A percentile compares a stretch with the other conserved stretches of the same genome.
phyloP scores from a whole-genome alignment of 2,113 vertebrate species.

The Aphyosemion australe region DNA sequence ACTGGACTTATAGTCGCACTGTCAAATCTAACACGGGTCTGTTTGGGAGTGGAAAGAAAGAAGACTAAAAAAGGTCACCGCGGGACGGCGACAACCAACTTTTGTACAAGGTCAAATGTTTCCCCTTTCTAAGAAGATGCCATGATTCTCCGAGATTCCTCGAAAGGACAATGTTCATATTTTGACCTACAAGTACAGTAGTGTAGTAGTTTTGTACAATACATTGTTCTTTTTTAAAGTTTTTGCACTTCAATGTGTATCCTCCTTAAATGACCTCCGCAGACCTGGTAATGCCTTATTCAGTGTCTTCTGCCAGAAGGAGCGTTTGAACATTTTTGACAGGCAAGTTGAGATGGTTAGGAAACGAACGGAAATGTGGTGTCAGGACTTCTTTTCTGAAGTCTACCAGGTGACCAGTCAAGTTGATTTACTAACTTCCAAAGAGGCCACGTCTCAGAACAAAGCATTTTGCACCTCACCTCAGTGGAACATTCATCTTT shows the following conservation, averaged over 20 bases:
- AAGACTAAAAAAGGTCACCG: conserved; percentile 65
- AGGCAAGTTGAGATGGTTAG: conserved; percentile 40
- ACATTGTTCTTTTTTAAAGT: conserved; percentile 64
- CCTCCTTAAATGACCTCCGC: conserved; percentile 70
- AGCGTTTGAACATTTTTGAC: conserved; percentile 61
- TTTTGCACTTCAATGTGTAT: conserved; percentile 79
- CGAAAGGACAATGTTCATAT: conserved; percentile 74
- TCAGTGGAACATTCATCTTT: conserved; percentile 52
- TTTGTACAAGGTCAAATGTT: conserved; percentile 63
- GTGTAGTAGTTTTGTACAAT: conserved; percentile 81
- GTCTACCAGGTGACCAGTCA: conserved; percentile 69
- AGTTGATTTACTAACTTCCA: conserved; percentile 75
- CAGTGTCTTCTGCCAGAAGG: conserved; percentile 71
- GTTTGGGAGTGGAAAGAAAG: conserved; percentile 34
- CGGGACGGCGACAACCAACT: conserved; percentile 77
- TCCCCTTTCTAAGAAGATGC: conserved; percentile 75
- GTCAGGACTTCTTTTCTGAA: conserved; percentile 53
- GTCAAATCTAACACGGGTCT: conserved; percentile 79
- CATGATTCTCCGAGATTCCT: conserved; percentile 77
- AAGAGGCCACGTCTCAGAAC: conserved; percentile 77
- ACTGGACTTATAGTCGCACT: conserved; percentile 76
- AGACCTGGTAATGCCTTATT: conserved; percentile 79
- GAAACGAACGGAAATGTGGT: conserved; percentile 42
- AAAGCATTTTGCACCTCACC: conserved; percentile 79
- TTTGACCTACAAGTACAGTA: conserved; percentile 71